Percentiles rank a stretch among this genome's conserved stretches.
phyloP scores from a whole-genome alignment of 2,797 vertebrate genomes.

The Rallus crepitans region DNA sequence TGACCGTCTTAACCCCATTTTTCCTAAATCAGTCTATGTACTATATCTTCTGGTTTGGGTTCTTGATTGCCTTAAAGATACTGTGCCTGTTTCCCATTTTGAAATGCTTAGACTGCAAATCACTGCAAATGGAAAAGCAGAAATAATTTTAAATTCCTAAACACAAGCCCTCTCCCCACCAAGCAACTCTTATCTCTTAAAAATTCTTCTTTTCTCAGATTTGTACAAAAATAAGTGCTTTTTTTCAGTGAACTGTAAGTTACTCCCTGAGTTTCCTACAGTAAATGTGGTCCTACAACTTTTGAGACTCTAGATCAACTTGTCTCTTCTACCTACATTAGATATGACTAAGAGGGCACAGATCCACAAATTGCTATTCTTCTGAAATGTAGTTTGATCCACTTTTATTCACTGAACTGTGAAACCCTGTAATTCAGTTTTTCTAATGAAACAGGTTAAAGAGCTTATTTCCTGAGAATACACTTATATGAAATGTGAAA shows the following conservation, averaged over 20 bases:
- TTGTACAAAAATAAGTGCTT: background rate
- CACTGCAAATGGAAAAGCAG: background rate
- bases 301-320: background rate
- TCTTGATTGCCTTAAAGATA: background rate
- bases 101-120: background rate
- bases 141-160: background rate
- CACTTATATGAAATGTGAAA: background rate
- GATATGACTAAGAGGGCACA: background rate
- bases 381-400: background rate
- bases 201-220: background rate
- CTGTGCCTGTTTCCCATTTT: background rate
- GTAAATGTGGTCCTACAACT: background rate
- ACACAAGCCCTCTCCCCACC: background rate
- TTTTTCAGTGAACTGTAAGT: background rate
- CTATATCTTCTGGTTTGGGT: background rate
- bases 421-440: background rate
- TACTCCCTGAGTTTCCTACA: background rate
- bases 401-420: background rate
- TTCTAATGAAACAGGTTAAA: background rate
- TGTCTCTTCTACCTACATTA: background rate
- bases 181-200: background rate
- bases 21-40: background rate
- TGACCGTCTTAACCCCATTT: background rate
- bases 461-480: background rate
- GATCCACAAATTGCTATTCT: background rate